phyloP scores from a whole-genome alignment of 2,113 vertebrate genomes.

The Myodes glareolus region DNA sequence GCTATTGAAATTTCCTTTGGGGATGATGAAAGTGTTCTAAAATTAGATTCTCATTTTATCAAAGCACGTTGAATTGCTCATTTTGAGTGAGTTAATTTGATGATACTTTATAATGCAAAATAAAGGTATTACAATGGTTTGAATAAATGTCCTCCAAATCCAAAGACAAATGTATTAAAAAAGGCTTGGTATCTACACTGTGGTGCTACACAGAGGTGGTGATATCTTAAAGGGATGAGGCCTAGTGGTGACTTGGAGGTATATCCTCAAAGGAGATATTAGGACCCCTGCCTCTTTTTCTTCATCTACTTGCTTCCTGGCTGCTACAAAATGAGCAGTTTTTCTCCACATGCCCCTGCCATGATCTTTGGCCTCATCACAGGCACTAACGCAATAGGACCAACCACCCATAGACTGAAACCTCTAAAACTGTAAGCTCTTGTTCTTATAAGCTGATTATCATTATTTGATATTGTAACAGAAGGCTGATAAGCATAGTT shows the following conservation, averaged over 20 bases:
- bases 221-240: not conserved
- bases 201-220: not conserved
- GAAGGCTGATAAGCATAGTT: not conserved
- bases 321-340: not conserved
- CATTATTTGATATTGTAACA: not conserved
- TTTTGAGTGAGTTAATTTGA: not conserved
- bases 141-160: not conserved
- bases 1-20: not conserved
- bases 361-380: not conserved
- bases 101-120: not conserved
- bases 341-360: not conserved
- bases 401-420: not conserved
- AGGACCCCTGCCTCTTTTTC: not conserved
- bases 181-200: not conserved
- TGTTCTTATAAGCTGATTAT: not conserved
- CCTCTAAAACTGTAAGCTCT: not conserved
- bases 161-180: not conserved
- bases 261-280: not conserved
- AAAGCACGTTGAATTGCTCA: not conserved
- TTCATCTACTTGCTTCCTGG: not conserved
- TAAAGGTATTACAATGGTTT: not conserved
- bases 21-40: not conserved
- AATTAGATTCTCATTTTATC: conserved; percentile 2
- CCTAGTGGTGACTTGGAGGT: not conserved
- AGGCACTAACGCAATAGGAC: not conserved